Evolutionary conservation across 2,113 vertebrate genomes (phyloP).

Genomic region (Oncorhynchus gorbuscha): DNA sequence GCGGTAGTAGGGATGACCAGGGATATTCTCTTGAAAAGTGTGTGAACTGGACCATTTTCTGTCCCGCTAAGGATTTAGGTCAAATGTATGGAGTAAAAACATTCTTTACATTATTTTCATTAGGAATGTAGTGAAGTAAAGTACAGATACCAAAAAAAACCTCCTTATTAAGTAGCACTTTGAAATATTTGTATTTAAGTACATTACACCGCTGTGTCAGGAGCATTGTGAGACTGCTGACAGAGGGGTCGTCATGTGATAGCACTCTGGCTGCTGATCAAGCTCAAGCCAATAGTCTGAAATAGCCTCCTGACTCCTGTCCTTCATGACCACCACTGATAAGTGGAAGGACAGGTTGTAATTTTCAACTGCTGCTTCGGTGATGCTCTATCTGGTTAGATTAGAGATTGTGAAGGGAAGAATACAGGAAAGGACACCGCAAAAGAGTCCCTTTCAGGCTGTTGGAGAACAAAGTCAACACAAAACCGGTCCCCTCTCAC

Average conservation of each 20-base stretch:
- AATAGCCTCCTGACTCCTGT: neutral
- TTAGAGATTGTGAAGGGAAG: neutral
- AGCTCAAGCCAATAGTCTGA: constrained; percentile 1
- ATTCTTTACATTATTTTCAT: too few relatives aligned
- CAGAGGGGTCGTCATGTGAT: constrained; percentile 46
- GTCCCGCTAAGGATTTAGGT: too few relatives aligned
- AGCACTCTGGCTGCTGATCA: constrained; percentile 25
- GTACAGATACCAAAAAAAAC: too few relatives aligned
- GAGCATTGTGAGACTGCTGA: constrained; percentile 54
- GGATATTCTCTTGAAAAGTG: too few relatives aligned
- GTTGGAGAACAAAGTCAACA: neutral
- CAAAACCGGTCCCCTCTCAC: neutral
- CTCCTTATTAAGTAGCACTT: too few relatives aligned
- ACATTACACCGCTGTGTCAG: neutral
- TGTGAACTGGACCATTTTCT: too few relatives aligned
- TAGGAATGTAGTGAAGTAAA: too few relatives aligned
- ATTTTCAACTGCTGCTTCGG: neutral
- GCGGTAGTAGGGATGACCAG: too few relatives aligned
- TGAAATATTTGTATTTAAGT: too few relatives aligned
- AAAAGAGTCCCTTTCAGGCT: neutral
- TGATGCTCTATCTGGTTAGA: neutral
- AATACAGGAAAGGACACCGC: neutral
- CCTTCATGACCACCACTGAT: neutral
- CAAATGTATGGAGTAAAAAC: too few relatives aligned
- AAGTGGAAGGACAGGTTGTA: neutral